Evolutionary conservation across 2,113 vertebrate species (phyloP).

Genomic region (Burhinus bistriatus): DNA sequence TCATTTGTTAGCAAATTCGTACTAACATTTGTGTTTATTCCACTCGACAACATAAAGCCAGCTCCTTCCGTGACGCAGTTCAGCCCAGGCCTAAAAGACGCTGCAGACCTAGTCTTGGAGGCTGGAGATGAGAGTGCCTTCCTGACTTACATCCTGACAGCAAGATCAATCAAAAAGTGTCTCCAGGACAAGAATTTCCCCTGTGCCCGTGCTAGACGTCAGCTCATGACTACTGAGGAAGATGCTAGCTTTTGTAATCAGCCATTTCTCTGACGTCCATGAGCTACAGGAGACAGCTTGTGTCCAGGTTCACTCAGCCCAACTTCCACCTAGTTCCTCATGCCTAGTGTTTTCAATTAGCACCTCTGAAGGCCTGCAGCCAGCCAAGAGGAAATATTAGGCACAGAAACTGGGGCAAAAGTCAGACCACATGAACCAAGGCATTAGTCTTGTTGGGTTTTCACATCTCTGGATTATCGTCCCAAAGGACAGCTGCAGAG

Average conservation of each 20-base stretch:
- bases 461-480: not conserved
- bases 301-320: not conserved
- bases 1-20: conserved; percentile 65
- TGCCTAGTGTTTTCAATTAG: conserved; percentile 28
- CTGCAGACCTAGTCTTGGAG: not conserved
- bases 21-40: conserved; percentile 37
- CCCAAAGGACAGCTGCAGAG: not conserved
- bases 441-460: not conserved
- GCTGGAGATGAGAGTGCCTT: not conserved
- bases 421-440: not conserved
- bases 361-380: not conserved
- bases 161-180: not conserved
- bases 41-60: conserved; percentile 32
- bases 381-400: not conserved
- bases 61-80: not conserved
- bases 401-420: conserved; percentile 20
- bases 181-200: not conserved
- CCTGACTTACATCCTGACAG: not conserved
- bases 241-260: not conserved
- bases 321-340: not conserved
- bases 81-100: rapidly evolving
- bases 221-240: not conserved
- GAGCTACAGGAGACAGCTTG: not conserved
- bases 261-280: not conserved
- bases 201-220: not conserved